Conservation (phyloP, 2,888 invertebrate genomes). For the Caenorhabditis doughertyi region DNA sequence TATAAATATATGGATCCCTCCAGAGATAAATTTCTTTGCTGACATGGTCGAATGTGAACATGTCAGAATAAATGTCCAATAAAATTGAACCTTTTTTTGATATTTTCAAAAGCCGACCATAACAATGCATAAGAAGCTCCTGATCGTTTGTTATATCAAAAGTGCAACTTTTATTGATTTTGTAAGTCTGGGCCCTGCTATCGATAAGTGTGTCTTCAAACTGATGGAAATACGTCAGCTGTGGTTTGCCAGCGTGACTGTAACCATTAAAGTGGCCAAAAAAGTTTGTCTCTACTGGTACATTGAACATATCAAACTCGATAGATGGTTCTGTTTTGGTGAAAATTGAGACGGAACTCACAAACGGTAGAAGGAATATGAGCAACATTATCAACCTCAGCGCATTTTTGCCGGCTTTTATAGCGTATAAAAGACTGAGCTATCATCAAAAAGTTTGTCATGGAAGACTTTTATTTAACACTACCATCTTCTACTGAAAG, state of each 20-base stretch:
- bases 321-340: neutral
- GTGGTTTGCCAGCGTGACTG: neutral
- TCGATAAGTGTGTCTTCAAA: conserved; percentile 7
- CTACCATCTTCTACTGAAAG: too few species aligned
- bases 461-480: too few species aligned
- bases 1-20: conserved; percentile 8
- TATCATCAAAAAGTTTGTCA: too few species aligned
- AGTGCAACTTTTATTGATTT: neutral
- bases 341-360: neutral
- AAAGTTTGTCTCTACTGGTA: conserved; percentile 1
- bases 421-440: neutral
- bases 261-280: neutral
- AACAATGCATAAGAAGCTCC: neutral
- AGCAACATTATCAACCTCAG: neutral
- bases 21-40: conserved; percentile 1
- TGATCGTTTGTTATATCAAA: neutral
- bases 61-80: conserved; percentile 2
- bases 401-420: neutral
- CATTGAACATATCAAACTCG: neutral
- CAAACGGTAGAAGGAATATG: neutral
- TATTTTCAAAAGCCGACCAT: neutral
- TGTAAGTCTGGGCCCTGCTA: neutral
- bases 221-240: neutral
- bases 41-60: conserved; percentile 14
- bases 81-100: neutral